Percentiles rank a stretch among this genome's conserved stretches.
phyloP scores from a whole-genome alignment of 2,113 vertebrate species.

The Amazona guildingii region DNA sequence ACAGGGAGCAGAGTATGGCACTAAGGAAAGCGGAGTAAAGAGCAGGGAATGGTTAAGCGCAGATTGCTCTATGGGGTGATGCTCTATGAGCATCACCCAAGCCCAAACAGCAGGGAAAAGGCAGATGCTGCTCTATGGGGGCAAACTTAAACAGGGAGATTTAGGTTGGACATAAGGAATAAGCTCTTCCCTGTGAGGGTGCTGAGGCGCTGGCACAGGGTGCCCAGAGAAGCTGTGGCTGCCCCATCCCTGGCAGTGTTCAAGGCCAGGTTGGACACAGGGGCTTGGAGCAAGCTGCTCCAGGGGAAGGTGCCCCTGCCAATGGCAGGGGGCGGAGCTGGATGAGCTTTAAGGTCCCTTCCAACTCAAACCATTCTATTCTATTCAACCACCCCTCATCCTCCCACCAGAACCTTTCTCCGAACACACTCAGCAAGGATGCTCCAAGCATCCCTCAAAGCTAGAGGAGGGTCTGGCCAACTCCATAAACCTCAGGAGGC shows the following conservation, averaged over 20 bases:
- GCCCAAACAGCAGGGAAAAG: not conserved
- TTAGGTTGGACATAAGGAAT: not conserved
- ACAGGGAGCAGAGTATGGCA: fast-evolving
- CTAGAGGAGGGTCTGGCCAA: not conserved
- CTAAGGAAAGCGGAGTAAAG: fast-evolving
- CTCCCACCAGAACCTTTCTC: not conserved
- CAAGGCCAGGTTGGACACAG: too few species aligned
- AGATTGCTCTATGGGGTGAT: not conserved
- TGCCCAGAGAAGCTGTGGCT: not conserved
- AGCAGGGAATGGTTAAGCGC: not conserved
- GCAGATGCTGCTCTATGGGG: not conserved
- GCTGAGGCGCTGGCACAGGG: not conserved
- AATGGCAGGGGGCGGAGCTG: fast-evolving
- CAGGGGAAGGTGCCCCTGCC: not conserved
- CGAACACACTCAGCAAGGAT: not conserved
- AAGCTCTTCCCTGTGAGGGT: not conserved
- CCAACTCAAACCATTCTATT: not conserved
- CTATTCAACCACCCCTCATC: not conserved
- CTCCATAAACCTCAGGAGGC: not conserved
- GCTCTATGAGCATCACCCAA: not conserved
- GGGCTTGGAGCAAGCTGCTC: too few species aligned
- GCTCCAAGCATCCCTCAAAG: not conserved
- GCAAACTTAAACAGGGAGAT: not conserved
- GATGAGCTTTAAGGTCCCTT: not conserved
- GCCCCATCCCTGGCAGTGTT: not conserved